Evolutionary conservation across 2,888 invertebrate genomes (phyloP).

Genomic region (Aspidiotus destructor): DNA sequence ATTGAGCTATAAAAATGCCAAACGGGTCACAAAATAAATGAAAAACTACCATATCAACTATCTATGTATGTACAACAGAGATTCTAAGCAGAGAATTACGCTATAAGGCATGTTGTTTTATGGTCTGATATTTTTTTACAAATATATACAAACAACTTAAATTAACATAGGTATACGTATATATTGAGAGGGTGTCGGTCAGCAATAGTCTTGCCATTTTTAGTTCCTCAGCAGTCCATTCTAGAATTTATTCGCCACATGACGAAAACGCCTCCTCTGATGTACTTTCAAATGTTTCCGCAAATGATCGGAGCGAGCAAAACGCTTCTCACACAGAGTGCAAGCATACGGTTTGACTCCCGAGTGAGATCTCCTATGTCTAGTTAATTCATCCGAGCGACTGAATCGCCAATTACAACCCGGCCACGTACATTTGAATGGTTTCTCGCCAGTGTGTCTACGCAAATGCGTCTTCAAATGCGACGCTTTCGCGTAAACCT

Average conservation of each 20-base stretch:
- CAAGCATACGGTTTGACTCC: constrained; percentile 91
- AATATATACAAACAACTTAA: no score
- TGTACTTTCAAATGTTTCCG: constrained; percentile 84
- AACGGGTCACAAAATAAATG: no score
- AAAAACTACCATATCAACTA: no score
- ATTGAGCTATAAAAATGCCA: no score
- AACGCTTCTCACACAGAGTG: constrained; percentile 74
- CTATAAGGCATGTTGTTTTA: no score
- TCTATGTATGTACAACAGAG: no score
- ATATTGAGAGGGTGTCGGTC: no score
- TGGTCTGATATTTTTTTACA: no score
- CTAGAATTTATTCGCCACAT: background rate
- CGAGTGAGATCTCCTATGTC: constrained; percentile 89
- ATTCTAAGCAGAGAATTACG: no score
- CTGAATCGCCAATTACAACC: constrained; percentile 90
- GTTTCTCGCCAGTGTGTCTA: constrained; percentile 72
- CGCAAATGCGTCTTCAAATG: constrained; percentile 81
- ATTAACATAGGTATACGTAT: no score
- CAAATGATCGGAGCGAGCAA: constrained; percentile 87
- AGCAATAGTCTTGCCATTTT: background rate
- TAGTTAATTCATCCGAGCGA: constrained; percentile 83
- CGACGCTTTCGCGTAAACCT: constrained; percentile 80
- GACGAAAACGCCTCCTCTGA: constrained; percentile 24
- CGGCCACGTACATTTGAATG: constrained; percentile 62
- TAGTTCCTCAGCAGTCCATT: background rate